phyloP scores from a whole-genome alignment of 2,113 vertebrate genomes.

The Platycercus adscitus region DNA sequence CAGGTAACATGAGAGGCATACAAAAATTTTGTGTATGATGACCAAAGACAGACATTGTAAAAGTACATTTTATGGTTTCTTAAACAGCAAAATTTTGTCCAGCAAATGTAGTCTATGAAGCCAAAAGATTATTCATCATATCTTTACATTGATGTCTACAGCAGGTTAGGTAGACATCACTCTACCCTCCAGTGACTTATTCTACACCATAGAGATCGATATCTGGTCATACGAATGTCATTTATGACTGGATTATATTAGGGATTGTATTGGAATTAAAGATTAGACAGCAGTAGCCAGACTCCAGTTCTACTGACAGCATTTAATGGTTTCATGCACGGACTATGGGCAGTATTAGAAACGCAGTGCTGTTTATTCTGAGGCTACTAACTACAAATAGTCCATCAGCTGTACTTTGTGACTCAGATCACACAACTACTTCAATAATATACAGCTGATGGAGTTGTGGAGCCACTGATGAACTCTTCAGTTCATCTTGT shows the following conservation, averaged over 20 bases:
- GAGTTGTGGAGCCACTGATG: not conserved
- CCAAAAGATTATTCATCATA: not conserved
- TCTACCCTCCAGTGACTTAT: not conserved
- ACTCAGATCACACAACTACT: not conserved
- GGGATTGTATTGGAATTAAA: not conserved
- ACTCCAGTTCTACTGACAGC: not conserved
- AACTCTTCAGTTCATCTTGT: not conserved
- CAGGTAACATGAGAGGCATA: not conserved
- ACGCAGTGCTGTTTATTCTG: not conserved
- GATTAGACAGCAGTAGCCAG: not conserved
- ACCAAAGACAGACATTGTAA: not conserved
- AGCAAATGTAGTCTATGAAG: not conserved
- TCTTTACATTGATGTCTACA: not conserved
- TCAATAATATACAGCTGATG: not conserved
- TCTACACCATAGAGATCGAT: rapidly evolving
- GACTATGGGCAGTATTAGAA: not conserved
- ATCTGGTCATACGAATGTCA: not conserved
- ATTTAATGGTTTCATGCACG: not conserved
- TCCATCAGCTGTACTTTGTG: not conserved
- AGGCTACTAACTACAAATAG: not conserved
- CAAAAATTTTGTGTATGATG: not conserved
- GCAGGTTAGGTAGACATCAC: not conserved
- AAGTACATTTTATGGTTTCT: not conserved
- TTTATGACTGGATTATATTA: not conserved
- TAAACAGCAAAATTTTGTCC: not conserved